Conservation (phyloP, 1,140 invertebrate species). For the Myzus persicae region DNA sequence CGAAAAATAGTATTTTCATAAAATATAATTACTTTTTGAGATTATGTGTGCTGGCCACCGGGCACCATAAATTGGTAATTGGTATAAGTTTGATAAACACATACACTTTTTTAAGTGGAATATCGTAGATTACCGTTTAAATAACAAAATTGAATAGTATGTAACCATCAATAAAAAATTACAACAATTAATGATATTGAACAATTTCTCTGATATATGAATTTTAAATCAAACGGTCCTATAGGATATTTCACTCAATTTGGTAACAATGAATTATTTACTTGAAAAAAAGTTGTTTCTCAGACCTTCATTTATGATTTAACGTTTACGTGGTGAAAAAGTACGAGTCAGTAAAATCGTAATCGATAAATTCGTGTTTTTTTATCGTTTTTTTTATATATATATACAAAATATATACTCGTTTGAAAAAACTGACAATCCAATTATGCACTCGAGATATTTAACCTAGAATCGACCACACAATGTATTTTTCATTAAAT, state of each 20-base stretch:
- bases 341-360: background rate
- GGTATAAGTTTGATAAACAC: background rate
- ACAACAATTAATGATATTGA: too few species aligned
- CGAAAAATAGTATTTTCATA: background rate
- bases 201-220: too few species aligned
- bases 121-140: too few species aligned
- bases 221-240: background rate
- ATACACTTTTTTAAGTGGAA: background rate
- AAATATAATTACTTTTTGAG: too few species aligned
- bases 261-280: background rate
- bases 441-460: background rate
- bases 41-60: background rate
- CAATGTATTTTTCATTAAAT: background rate
- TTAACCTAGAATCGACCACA: background rate
- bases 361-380: too few species aligned
- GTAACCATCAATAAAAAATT: too few species aligned
- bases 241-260: background rate
- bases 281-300: background rate
- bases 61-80: background rate
- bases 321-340: background rate
- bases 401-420: too few species aligned
- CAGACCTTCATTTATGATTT: background rate
- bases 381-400: too few species aligned
- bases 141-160: too few species aligned
- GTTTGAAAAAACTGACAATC: background rate